phyloP scores from a whole-genome alignment of 2,113 vertebrate species.

The Coptodon bakossiorum region DNA sequence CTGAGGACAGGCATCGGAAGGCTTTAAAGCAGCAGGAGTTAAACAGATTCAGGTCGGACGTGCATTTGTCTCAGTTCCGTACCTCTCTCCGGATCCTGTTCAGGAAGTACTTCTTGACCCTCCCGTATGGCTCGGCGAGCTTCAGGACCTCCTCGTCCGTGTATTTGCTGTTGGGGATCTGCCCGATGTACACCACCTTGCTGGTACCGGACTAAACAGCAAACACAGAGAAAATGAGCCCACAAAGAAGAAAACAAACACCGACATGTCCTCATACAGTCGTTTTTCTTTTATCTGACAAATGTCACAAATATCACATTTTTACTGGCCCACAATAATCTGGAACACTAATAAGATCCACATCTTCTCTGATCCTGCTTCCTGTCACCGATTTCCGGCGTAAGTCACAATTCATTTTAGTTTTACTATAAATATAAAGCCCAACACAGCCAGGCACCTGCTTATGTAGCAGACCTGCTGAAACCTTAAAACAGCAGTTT shows the following conservation, averaged over 20 bases:
- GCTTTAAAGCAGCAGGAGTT: not conserved
- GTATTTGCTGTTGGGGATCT: constrained; percentile 81
- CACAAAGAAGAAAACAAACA: not conserved
- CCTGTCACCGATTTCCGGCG: not conserved
- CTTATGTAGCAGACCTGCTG: not conserved
- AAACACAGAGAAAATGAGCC: not conserved
- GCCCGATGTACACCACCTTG: constrained; percentile 86
- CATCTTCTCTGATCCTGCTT: not conserved
- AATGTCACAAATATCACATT: not conserved
- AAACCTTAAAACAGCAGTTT: not conserved
- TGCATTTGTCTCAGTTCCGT: not conserved
- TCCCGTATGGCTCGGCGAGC: constrained; percentile 83
- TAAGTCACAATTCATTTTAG: not conserved
- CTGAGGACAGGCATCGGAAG: constrained; percentile 44
- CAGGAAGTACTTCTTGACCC: constrained; percentile 83
- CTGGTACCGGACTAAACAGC: constrained; percentile 64
- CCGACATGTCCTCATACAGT: not conserved
- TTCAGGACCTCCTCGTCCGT: constrained; percentile 80
- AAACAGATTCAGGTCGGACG: not conserved
- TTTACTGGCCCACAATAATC: not conserved
- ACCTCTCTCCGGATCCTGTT: constrained; percentile 70
- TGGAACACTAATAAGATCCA: not conserved
- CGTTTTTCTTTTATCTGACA: not conserved
- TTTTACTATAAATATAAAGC: not conserved
- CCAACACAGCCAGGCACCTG: not conserved